These are phyloP conservation scores for Drymodes brunneopygia DNA, from an alignment of 2,113 vertebrate genomes.

Conservation along the genomic window DNA sequence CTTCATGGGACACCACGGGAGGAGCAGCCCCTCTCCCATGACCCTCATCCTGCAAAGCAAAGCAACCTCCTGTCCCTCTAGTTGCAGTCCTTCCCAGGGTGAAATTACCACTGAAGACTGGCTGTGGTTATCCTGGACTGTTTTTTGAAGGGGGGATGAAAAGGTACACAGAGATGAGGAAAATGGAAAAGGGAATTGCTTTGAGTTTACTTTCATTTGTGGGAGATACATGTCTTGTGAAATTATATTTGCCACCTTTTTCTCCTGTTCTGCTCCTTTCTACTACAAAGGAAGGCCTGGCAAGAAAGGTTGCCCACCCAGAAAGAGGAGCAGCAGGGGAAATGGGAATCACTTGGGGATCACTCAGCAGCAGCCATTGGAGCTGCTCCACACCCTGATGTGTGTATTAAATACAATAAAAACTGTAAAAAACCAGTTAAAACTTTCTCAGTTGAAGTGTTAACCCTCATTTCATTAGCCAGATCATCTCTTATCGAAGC, in stretches of 20 bases:
- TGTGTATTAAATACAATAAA: not conserved
- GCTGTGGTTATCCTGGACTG: not conserved
- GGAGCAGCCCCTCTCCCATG: not conserved
- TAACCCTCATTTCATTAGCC: not conserved
- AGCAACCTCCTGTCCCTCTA: not conserved
- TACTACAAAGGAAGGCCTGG: not conserved
- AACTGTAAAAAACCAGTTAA: not conserved
- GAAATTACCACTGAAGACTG: not conserved
- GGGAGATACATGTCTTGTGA: not conserved
- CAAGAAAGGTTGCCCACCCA: not conserved
- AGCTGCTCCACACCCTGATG: not conserved
- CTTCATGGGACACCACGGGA: not conserved
- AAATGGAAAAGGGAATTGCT: not conserved
- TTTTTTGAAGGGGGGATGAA: fast-evolving
- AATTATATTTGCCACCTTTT: not conserved
- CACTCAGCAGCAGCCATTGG: not conserved
- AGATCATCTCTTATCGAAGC: not conserved
- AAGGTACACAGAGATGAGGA: not conserved
- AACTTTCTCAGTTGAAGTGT: not conserved
- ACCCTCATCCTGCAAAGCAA: not conserved
- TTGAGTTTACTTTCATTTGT: not conserved
- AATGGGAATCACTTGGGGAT: not conserved
- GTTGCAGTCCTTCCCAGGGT: not conserved
- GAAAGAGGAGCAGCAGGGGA: fast-evolving
- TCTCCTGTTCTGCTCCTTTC: not conserved